These are phyloP conservation scores for Camponotus pennsylvanicus DNA, from an alignment of 1,140 invertebrate species.

Conservation along the genomic window DNA sequence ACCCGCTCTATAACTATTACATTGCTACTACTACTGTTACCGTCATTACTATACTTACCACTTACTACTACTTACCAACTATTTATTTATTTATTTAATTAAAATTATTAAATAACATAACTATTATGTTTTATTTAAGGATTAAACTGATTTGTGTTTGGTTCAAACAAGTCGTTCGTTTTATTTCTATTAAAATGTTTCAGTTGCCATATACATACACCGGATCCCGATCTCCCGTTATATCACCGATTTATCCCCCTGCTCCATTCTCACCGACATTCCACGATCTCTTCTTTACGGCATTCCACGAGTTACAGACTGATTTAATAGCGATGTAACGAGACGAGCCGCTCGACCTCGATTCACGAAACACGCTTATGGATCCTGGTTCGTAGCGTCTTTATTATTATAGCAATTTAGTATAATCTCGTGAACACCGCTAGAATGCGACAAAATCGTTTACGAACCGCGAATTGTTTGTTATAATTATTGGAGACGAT, in stretches of 20 bases:
- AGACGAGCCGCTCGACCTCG: constrained; percentile 38
- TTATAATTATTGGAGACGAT: background rate
- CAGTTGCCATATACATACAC: constrained; percentile 73
- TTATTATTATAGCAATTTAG: constrained; percentile 52
- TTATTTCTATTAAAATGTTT: constrained; percentile 83
- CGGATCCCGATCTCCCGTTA: constrained; percentile 47
- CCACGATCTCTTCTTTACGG: constrained; percentile 60
- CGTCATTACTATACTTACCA: constrained; percentile 39
- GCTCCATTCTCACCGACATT: constrained; percentile 9
- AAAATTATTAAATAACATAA: constrained; percentile 85
- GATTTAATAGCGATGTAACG: constrained; percentile 47
- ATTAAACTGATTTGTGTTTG: constrained; percentile 87
- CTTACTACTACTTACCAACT: constrained; percentile 76
- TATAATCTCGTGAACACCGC: constrained; percentile 24
- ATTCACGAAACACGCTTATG: constrained; percentile 57
- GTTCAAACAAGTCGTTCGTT: constrained; percentile 84
- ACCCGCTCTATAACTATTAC: constrained; percentile 56
- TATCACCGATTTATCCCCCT: constrained; percentile 40
- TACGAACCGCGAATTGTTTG: background rate
- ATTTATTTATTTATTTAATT: constrained; percentile 86
- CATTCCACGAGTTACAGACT: constrained; percentile 67
- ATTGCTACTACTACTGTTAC: constrained; percentile 50
- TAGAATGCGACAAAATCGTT: background rate
- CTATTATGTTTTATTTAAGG: constrained; percentile 86
- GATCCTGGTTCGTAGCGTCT: constrained; percentile 66